phyloP scores from a whole-genome alignment of 2,113 vertebrate genomes.

The Siniperca chuatsi region DNA sequence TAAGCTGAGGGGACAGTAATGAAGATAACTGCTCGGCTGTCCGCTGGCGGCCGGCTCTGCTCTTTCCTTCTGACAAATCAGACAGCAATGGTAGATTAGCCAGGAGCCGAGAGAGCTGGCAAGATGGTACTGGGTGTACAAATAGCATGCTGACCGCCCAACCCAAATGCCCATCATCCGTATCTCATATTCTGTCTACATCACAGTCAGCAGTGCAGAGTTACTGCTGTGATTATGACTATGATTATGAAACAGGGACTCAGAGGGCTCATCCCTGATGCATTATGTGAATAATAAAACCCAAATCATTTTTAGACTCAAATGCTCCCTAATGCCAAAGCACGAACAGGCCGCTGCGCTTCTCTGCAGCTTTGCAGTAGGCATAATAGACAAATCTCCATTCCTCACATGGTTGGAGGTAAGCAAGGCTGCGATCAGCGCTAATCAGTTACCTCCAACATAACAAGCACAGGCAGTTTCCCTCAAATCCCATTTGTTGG shows the following conservation, averaged over 20 bases:
- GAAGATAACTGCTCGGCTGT: slow-evolving; percentile 68
- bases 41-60: slow-evolving; percentile 31
- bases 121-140: slow-evolving; percentile 31
- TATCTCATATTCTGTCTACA: slow-evolving; percentile 45
- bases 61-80: slow-evolving; percentile 70
- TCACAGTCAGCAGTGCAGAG: slow-evolving; percentile 36
- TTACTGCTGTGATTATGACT: slow-evolving; percentile 51
- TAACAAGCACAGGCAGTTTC: neutral
- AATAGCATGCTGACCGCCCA: slow-evolving; percentile 47
- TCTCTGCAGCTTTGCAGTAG: slow-evolving; percentile 20
- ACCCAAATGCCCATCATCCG: slow-evolving; percentile 41
- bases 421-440: neutral
- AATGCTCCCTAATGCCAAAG: slow-evolving; percentile 38
- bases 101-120: slow-evolving; percentile 37
- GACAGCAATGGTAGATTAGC: slow-evolving; percentile 65
- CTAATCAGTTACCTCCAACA: slow-evolving; percentile 27
- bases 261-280: slow-evolving; percentile 55
- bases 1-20: slow-evolving; percentile 67
- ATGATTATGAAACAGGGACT: slow-evolving; percentile 67
- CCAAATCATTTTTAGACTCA: slow-evolving; percentile 58
- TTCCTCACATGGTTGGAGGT: slow-evolving; percentile 45
- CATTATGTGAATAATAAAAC: slow-evolving; percentile 68
- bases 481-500: slow-evolving; percentile 42
- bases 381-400: slow-evolving; percentile 46
- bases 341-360: slow-evolving; percentile 8